These are phyloP conservation scores for Apodemus sylvaticus DNA, from an alignment of 2,113 vertebrate genomes.

Conservation along the genomic window DNA sequence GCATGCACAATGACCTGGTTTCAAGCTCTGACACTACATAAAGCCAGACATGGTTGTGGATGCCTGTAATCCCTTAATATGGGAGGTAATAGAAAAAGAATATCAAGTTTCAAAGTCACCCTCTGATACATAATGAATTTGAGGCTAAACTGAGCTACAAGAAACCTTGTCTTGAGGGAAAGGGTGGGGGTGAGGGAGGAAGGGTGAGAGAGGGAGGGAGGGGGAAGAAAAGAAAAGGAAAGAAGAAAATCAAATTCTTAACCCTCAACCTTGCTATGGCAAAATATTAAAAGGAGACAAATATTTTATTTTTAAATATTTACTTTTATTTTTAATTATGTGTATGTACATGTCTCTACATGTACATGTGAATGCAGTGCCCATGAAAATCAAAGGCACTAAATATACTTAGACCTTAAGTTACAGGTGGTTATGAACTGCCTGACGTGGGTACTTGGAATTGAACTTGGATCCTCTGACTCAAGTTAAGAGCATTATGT, in stretches of 20 bases:
- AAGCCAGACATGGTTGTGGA: neutral
- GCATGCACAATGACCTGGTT: neutral
- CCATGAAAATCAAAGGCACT: neutral
- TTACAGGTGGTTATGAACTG: neutral
- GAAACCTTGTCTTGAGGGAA: neutral
- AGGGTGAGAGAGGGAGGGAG: too few species aligned
- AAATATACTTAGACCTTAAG: neutral
- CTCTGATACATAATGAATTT: neutral
- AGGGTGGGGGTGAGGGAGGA: too few species aligned
- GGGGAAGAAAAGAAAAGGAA: too few species aligned
- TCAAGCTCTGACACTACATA: neutral
- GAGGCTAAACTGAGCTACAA: neutral
- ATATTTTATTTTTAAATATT: neutral
- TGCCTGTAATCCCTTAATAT: neutral
- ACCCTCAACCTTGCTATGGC: neutral
- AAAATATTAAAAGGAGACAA: constrained; percentile 39
- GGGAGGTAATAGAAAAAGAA: neutral
- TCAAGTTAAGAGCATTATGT: neutral
- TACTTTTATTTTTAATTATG: neutral
- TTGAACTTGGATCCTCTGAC: too few species aligned
- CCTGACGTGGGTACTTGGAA: neutral
- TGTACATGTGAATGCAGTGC: neutral
- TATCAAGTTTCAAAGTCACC: neutral
- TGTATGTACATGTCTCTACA: neutral
- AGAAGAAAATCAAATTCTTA: constrained; percentile 21